Conservation (phyloP, 2,797 vertebrate species). For the Clarias platycephalus region DNA sequence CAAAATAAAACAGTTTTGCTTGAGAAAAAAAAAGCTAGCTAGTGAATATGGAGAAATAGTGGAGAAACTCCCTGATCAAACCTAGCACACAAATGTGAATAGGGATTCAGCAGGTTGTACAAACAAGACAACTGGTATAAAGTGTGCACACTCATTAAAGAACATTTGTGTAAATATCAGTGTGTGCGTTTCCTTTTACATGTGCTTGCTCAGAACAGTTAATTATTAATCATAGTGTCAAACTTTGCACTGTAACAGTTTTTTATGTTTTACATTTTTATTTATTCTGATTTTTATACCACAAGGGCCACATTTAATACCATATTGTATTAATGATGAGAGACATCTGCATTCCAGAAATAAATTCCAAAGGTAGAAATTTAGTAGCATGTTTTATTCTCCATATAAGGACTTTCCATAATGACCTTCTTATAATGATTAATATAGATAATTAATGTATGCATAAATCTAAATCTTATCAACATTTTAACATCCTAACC, state of each 20-base stretch:
- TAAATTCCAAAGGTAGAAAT: background rate
- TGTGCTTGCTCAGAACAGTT: background rate
- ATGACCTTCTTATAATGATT: background rate
- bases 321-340: background rate
- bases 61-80: background rate
- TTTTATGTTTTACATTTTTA: background rate
- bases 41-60: background rate
- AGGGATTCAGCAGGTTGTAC: slow-evolving; percentile 2
- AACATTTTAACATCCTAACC: background rate
- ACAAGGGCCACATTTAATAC: background rate
- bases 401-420: background rate
- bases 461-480: background rate
- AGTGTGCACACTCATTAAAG: background rate
- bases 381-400: background rate
- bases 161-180: slow-evolving; percentile 1
- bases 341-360: background rate
- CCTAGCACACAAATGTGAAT: background rate
- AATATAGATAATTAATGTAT: background rate
- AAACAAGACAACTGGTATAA: background rate
- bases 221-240: background rate
- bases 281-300: too few species aligned
- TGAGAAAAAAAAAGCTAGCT: background rate
- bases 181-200: background rate
- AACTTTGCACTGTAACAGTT: background rate
- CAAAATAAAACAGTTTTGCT: background rate